Evolutionary conservation across 64 coral and sea anemone species (phyloP).

Genomic region (Actinia tenebrosa): DNA sequence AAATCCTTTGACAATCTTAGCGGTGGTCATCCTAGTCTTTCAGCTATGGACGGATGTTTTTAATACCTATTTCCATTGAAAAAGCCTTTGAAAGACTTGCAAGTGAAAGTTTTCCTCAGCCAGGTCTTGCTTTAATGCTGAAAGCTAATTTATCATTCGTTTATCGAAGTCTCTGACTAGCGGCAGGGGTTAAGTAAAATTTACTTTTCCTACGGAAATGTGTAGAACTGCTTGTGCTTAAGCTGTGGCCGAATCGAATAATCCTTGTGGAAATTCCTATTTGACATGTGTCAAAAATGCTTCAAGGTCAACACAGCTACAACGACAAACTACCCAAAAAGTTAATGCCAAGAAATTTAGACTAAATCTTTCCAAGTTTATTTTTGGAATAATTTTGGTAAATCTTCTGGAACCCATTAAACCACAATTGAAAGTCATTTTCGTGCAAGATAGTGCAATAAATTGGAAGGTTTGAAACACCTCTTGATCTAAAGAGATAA

Average conservation of each 20-base stretch:
- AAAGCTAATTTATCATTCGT: neutral
- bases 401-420: too few species aligned
- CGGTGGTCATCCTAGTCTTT: neutral
- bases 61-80: neutral
- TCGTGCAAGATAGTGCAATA: too few species aligned
- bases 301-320: neutral
- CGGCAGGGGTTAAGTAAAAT: neutral
- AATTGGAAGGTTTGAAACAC: too few species aligned
- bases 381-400: neutral
- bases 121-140: neutral
- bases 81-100: neutral
- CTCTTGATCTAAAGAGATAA: too few species aligned
- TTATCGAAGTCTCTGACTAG: neutral
- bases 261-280: neutral
- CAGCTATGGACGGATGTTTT: neutral
- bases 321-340: neutral
- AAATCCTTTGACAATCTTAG: neutral
- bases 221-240: neutral
- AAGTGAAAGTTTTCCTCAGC: neutral
- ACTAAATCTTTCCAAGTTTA: neutral
- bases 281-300: neutral
- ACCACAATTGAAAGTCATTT: neutral
- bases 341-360: neutral
- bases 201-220: neutral
- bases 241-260: neutral